phyloP scores from a whole-genome alignment of 2,113 vertebrate genomes.

The Caranx melampygus region DNA sequence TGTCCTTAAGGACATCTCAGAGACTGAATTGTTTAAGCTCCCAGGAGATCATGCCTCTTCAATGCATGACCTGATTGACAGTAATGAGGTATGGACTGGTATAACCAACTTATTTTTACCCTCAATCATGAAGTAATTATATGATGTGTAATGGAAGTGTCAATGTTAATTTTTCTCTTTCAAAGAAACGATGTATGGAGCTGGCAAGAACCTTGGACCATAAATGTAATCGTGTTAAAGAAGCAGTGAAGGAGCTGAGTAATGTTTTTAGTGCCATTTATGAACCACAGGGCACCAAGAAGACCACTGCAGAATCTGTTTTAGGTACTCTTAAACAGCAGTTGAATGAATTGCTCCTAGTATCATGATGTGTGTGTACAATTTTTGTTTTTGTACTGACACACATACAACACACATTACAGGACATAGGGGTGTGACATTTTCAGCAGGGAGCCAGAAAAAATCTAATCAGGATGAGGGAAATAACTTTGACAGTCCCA shows the following conservation, averaged over 20 bases:
- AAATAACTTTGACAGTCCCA: slow-evolving; percentile 46
- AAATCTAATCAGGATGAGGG: slow-evolving; percentile 35
- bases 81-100: slow-evolving; percentile 82
- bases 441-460: slow-evolving; percentile 52
- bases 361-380: background rate
- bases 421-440: slow-evolving; percentile 71
- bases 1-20: slow-evolving; percentile 85
- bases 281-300: slow-evolving; percentile 70
- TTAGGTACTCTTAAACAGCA: slow-evolving; percentile 66
- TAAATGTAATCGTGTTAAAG: slow-evolving; percentile 83
- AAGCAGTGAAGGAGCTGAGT: slow-evolving; percentile 83
- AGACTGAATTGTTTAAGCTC: slow-evolving; percentile 83
- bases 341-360: background rate
- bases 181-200: slow-evolving; percentile 80
- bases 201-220: slow-evolving; percentile 80
- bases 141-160: background rate
- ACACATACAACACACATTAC: background rate
- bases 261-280: slow-evolving; percentile 81
- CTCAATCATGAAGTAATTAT: background rate
- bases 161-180: background rate
- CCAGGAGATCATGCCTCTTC: slow-evolving; percentile 70
- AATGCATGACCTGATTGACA: slow-evolving; percentile 80
- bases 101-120: background rate
- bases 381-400: background rate
- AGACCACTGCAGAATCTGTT: background rate